Evolutionary conservation across 2,888 invertebrate species (phyloP), one percentile per base, ranked within the genome.

Genomic region (Ischnus inquisitorius): DNA sequence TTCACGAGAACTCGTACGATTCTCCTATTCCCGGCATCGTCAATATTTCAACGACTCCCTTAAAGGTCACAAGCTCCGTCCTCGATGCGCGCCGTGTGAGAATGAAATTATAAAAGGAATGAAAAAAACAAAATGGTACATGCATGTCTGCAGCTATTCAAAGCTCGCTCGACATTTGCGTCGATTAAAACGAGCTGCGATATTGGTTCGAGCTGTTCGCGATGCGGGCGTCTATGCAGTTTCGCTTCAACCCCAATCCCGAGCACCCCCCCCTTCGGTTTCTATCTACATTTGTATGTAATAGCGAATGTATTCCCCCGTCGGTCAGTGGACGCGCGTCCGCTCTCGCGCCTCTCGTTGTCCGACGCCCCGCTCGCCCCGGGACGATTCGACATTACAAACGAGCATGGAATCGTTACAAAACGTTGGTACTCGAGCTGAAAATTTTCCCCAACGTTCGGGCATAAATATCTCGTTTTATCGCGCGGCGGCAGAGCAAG

Each of bases 381-480:
- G 72, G 5, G 6, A 6, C 34, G 43, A 65, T 80, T 80, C 83
- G 79, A 76, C 83, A 77, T 83, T 83, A 83, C 79, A 83, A 83
- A 83, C 83, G 83, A 77, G 83, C 79, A 77, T 72, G 67, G 43
- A 83, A 83, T 83, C 83, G 83, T 83, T 83, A 83, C 83, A 83
- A 83, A 83, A 76, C 79, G 28, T 46, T 25, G 71, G 51, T 80
- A 76, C 83, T 76, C 83, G 79, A 76, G 79, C 76, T 67, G 72
- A 83, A 83, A 83, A 83, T 83, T 80, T 80, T 72, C 83, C 83
- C 79, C 34, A 34, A 83, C 83, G 76, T 83, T 22, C 62, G 76
- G 25, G 71, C 83, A 83, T 83, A 83, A 83, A 83, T 83, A 83
- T 83, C 83, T 72, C 83, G 79, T 83, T 83, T 83, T 83, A 83